Evolutionary conservation across 2,797 vertebrate species (phyloP).

Genomic region (Parotocinclus haroldoi): DNA sequence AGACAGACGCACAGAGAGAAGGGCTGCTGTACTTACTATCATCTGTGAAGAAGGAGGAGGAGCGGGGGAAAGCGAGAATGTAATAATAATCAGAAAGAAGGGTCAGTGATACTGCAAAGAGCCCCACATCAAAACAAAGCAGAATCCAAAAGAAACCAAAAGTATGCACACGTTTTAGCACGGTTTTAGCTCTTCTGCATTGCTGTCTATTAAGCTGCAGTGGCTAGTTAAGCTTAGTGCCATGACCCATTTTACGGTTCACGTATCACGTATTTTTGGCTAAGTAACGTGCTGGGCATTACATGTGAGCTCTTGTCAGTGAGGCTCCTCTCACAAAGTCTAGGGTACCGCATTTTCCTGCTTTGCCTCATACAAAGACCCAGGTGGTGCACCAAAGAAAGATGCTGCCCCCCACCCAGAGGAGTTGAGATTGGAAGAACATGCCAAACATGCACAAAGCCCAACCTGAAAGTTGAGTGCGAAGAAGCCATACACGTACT

Average conservation of each 20-base stretch:
- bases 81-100: conserved; percentile 90
- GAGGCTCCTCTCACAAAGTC: no score
- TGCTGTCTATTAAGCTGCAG: conserved; percentile 27
- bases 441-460: no score
- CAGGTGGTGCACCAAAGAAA: no score
- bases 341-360: no score
- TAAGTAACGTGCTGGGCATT: background rate
- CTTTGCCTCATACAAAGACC: no score
- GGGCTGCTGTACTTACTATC: conserved; percentile 99
- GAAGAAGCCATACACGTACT: no score
- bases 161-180: conserved; percentile 30
- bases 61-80: conserved; percentile 78
- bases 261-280: conserved; percentile 13
- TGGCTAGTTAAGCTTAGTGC: conserved; percentile 26
- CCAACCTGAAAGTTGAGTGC: no score
- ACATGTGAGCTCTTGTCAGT: no score
- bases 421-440: no score
- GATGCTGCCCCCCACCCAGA: no score
- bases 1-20: conserved; percentile 88
- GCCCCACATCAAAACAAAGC: conserved; percentile 74
- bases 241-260: background rate
- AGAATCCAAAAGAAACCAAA: conserved; percentile 49
- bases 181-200: conserved; percentile 36
- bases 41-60: conserved; percentile 86
- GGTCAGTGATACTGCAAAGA: conserved; percentile 80